These are phyloP conservation scores for Orthosia gothica DNA, from an alignment of 2,888 invertebrate genomes.

Conservation along the genomic window DNA sequence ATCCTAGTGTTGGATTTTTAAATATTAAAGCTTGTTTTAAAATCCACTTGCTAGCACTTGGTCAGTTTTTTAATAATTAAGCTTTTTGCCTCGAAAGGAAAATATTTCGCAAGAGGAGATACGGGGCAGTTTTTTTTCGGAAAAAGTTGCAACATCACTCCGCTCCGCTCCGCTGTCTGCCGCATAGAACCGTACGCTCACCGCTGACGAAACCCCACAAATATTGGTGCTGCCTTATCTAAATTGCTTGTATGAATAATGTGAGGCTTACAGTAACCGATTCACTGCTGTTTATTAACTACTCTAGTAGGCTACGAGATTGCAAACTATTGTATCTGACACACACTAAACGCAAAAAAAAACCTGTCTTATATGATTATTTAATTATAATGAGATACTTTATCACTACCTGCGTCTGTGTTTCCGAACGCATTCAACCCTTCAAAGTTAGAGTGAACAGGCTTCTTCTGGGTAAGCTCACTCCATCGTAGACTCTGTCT, in stretches of 20 bases:
- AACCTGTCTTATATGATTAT: background rate
- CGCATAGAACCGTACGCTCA: constrained; percentile 4
- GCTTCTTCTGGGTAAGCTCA: too few relatives aligned
- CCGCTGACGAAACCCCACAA: constrained; percentile 49
- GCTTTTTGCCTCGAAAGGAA: background rate
- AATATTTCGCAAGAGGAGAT: background rate
- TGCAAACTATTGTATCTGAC: background rate
- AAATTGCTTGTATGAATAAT: constrained; percentile 67
- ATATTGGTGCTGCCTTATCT: constrained; percentile 67
- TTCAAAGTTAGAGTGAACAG: too few relatives aligned
- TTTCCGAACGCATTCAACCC: too few relatives aligned
- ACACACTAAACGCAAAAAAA: background rate
- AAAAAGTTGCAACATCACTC: background rate
- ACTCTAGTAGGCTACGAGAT: background rate
- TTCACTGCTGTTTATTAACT: constrained; percentile 33
- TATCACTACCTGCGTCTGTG: too few relatives aligned
- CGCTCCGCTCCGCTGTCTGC: background rate
- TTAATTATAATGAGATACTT: background rate
- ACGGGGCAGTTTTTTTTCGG: too few relatives aligned
- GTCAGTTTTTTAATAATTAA: too few relatives aligned
- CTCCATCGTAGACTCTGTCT: too few relatives aligned
- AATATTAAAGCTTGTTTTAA: too few relatives aligned
- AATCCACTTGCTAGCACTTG: too few relatives aligned
- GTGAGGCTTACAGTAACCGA: constrained; percentile 39
- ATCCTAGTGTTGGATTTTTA: too few relatives aligned